A percentile compares a stretch with the other conserved stretches of the same genome.
phyloP scores from a whole-genome alignment of 2,113 vertebrate species.

The Speoplatyrhinus poulsoni region DNA sequence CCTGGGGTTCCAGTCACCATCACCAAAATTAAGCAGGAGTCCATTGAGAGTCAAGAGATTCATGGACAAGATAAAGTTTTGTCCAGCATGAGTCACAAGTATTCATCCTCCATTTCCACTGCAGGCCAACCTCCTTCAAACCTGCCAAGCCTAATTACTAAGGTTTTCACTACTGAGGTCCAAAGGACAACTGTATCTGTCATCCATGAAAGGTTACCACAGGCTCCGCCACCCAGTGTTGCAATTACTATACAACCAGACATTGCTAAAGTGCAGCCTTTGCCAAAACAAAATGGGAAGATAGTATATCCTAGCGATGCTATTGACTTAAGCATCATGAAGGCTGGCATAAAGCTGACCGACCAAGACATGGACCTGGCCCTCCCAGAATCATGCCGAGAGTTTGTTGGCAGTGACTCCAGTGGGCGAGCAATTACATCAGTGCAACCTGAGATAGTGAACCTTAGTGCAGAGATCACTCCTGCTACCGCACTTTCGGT shows the following conservation, averaged over 20 bases:
- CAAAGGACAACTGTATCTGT: slow-evolving; percentile 81
- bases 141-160: slow-evolving; percentile 74
- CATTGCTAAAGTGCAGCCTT: slow-evolving; percentile 66
- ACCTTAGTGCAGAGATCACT: slow-evolving; percentile 84
- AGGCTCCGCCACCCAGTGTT: slow-evolving; percentile 68
- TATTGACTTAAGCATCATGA: slow-evolving; percentile 90
- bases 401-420: slow-evolving; percentile 73
- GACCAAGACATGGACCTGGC: slow-evolving; percentile 84
- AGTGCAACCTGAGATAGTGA: slow-evolving; percentile 89
- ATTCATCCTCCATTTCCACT: slow-evolving; percentile 77
- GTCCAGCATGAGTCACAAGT: slow-evolving; percentile 79
- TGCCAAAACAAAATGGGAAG: slow-evolving; percentile 82
- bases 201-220: slow-evolving; percentile 76
- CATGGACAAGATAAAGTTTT: slow-evolving; percentile 77
- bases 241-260: slow-evolving; percentile 77
- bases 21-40: slow-evolving; percentile 77
- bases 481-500: slow-evolving; percentile 77
- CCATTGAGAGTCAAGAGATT: slow-evolving; percentile 79
- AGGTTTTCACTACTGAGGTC: slow-evolving; percentile 80
- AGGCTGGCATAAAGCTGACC: slow-evolving; percentile 79
- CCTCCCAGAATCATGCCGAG: slow-evolving; percentile 80
- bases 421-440: slow-evolving; percentile 83
- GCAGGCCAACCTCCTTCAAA: slow-evolving; percentile 71
- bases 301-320: slow-evolving; percentile 82
- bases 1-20: slow-evolving; percentile 61